These are phyloP conservation scores for Andrena flavipes DNA, from an alignment of 2,888 invertebrate species.

Conservation along the genomic window DNA sequence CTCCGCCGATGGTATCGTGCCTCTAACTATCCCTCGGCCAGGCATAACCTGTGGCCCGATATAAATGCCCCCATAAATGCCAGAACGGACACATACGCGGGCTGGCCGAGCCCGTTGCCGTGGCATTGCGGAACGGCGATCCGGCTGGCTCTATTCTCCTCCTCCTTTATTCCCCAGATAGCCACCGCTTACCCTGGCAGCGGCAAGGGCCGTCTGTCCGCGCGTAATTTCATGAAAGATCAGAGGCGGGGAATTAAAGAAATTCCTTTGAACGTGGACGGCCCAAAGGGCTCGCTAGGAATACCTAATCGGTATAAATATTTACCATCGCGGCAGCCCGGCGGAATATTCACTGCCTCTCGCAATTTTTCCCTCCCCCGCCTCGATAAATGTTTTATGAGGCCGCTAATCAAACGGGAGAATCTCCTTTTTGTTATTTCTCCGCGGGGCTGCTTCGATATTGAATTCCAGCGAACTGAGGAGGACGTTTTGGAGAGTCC, in stretches of 20 bases:
- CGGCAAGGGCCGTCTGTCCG: neutral
- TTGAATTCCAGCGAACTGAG: neutral
- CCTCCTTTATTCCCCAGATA: constrained; percentile 4
- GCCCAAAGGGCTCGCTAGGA: constrained; percentile 26
- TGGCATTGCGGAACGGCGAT: constrained; percentile 4
- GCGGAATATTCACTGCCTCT: constrained; percentile 14
- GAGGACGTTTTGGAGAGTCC: constrained; percentile 45
- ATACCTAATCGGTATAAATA: constrained; percentile 63
- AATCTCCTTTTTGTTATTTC: neutral
- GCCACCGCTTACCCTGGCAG: neutral
- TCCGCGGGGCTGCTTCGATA: neutral
- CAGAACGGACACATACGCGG: constrained; percentile 59
- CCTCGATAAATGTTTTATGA: constrained; percentile 60
- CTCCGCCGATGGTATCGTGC: constrained; percentile 71
- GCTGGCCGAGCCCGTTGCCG: constrained; percentile 26
- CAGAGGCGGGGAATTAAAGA: constrained; percentile 51
- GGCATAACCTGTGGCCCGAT: constrained; percentile 59
- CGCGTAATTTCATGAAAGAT: constrained; percentile 39
- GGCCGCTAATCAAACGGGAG: constrained; percentile 52
- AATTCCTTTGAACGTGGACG: constrained; percentile 50
- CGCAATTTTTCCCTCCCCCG: constrained; percentile 7
- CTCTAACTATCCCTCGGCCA: constrained; percentile 67
- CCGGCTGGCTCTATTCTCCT: neutral
- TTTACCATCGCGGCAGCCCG: constrained; percentile 43
- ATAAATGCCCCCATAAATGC: constrained; percentile 73